Evolutionary conservation across 2,797 vertebrate species (phyloP).

Genomic region (Echeneis naucrates): DNA sequence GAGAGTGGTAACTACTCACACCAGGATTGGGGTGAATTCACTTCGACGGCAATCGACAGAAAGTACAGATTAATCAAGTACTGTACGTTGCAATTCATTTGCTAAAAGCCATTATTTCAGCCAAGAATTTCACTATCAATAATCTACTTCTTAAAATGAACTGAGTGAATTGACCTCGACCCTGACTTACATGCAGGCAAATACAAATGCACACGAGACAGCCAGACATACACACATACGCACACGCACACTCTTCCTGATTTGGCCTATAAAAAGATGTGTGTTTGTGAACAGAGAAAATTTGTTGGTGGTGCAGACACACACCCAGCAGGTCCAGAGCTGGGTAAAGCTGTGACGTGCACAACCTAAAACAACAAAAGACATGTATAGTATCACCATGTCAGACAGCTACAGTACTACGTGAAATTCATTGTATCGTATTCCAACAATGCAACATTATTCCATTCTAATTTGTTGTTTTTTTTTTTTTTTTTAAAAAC

Average conservation of each 20-base stretch:
- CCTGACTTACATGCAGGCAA: conserved; percentile 77
- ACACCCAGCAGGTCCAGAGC: conserved; percentile 86
- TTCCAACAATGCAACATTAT: conserved; percentile 88
- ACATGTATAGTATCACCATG: conserved; percentile 91
- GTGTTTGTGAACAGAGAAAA: conserved; percentile 91
- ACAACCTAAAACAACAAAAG: conserved; percentile 89
- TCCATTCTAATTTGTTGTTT: conserved; percentile 78
- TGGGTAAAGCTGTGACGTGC: conserved; percentile 91
- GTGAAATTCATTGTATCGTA: conserved; percentile 84
- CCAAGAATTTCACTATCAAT: conserved; percentile 53
- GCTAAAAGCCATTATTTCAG: conserved; percentile 52
- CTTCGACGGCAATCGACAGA: conserved; percentile 51
- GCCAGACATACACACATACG: not conserved
- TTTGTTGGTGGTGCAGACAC: conserved; percentile 84
- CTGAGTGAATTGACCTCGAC: conserved; percentile 81
- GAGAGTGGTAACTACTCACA: conserved; percentile 77
- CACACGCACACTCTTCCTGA: conserved; percentile 87
- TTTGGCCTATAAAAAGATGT: conserved; percentile 94
- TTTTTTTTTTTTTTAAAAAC: conserved; percentile 85
- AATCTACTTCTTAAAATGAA: conserved; percentile 42
- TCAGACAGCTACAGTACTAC: conserved; percentile 93
- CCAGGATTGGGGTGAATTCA: conserved; percentile 75
- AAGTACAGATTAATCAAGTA: conserved; percentile 39
- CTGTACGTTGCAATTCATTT: conserved; percentile 52
- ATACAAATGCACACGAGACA: conserved; percentile 66